Evolutionary conservation across 2,888 invertebrate genomes (phyloP), one percentile per base, ranked within the genome.

Genomic region (Dyspetes luteomarginatus): DNA sequence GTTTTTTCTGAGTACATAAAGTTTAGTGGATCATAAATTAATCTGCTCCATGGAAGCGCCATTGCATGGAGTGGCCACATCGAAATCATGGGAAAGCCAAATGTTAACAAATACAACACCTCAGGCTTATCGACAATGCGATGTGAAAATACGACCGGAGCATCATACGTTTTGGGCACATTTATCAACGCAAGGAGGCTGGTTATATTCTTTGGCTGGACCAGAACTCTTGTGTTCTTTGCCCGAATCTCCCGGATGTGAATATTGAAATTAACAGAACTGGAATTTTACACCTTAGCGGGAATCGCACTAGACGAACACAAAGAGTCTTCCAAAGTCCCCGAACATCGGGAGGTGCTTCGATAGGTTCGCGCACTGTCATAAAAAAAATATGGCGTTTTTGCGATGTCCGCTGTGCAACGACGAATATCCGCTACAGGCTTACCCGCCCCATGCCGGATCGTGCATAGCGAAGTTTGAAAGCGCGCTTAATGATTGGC

Each of bases 151-250:
- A 2, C 36, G 52, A 2, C 7, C 28, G 9, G 5, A 41, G 12
- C 60, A 60, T 30, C 17, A 4, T 9, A 1, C 64, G 0, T 45
- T 69, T 28, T 69, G 56, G 68, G 9, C 7, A 0, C 69, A 71
- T 3, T 43, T 55, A n/a, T 24, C 22, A 5, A 48, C 17, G 7
- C 58, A 60, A 5, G 58, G 58, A 41, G 58, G 58, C 12, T 58
- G 28, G 50, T 2, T 64, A 30, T 52, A 52, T 17, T 65, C 24
- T 12, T 15, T 52, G 15, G 22, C 43, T 2, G 17, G 15, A 24
- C 15, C 26, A 15, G 19, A 36, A 56, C 41, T 43, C 24, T 62
- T 62, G 62, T n/a, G n/a, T n/a, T n/a, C n/a, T n/a, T n/a, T n/a
- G n/a, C n/a, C n/a, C n/a, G n/a, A n/a, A n/a, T n/a, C n/a, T n/a